phyloP scores from a whole-genome alignment of 2,888 invertebrate species.

The Andricus curvator region DNA sequence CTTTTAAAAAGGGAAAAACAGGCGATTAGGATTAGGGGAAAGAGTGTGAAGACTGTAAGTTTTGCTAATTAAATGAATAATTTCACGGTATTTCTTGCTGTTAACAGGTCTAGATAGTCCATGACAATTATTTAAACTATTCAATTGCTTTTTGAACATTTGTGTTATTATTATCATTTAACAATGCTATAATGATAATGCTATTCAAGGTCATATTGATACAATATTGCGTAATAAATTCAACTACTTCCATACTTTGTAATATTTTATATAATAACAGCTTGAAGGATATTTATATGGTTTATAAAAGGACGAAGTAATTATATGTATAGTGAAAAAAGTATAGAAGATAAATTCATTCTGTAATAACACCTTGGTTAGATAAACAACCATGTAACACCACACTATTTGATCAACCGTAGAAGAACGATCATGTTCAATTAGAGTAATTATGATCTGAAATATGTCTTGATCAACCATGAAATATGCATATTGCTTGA shows the following conservation, averaged over 20 bases:
- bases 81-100: too few species aligned
- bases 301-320: constrained; percentile 13
- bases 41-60: too few species aligned
- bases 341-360: neutral
- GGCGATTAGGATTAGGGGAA: too few species aligned
- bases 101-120: too few species aligned
- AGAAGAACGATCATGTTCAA: constrained; percentile 34
- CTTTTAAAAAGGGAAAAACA: too few species aligned
- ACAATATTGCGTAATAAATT: neutral
- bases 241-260: neutral
- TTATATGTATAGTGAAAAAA: neutral
- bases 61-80: too few species aligned
- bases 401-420: constrained; percentile 23
- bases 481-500: constrained; percentile 27
- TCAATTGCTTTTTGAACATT: too few species aligned
- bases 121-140: too few species aligned
- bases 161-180: too few species aligned
- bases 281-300: neutral
- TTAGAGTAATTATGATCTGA: constrained; percentile 34
- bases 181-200: too few species aligned
- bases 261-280: neutral
- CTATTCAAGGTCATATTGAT: neutral
- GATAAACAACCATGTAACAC: constrained; percentile 10
- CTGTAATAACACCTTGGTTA: neutral
- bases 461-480: constrained; percentile 36